Percentiles rank a stretch among this genome's conserved stretches.
These are phyloP conservation scores for Leptopilina clavipes DNA, from an alignment of 1,140 invertebrate species.

Conservation along the genomic window DNA sequence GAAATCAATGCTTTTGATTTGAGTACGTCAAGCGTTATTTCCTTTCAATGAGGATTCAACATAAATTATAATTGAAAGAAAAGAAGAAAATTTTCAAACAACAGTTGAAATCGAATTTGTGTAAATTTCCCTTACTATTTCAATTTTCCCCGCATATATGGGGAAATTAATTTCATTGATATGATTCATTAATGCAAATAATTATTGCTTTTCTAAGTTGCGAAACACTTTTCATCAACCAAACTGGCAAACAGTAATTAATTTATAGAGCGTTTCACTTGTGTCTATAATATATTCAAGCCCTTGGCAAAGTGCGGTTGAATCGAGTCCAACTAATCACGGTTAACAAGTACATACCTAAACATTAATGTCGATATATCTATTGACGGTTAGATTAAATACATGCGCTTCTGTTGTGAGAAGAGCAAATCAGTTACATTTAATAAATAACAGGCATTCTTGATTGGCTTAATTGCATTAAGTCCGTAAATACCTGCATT, in stretches of 20 bases:
- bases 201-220: not conserved
- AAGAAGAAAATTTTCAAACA: too few species aligned
- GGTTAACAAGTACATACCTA: constrained; percentile 13
- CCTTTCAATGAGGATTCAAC: too few species aligned
- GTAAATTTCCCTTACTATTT: too few species aligned
- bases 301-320: constrained; percentile 13
- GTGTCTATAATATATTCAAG: not conserved
- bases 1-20: not conserved
- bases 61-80: too few species aligned
- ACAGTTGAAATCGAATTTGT: too few species aligned
- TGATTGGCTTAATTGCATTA: too few species aligned
- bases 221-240: not conserved
- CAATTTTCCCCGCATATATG: too few species aligned
- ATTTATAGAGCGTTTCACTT: constrained; percentile 16
- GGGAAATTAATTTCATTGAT: not conserved
- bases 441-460: not conserved
- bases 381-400: not conserved
- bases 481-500: too few species aligned
- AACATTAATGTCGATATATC: constrained; percentile 11
- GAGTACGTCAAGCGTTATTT: not conserved
- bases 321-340: constrained; percentile 12
- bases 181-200: not conserved
- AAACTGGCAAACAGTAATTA: not conserved
- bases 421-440: not conserved
- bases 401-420: not conserved